A percentile compares a stretch with the other conserved stretches of the same genome.
These are phyloP conservation scores for Leptinotarsa lineolata DNA, from an alignment of 1,140 invertebrate species.

Conservation along the genomic window DNA sequence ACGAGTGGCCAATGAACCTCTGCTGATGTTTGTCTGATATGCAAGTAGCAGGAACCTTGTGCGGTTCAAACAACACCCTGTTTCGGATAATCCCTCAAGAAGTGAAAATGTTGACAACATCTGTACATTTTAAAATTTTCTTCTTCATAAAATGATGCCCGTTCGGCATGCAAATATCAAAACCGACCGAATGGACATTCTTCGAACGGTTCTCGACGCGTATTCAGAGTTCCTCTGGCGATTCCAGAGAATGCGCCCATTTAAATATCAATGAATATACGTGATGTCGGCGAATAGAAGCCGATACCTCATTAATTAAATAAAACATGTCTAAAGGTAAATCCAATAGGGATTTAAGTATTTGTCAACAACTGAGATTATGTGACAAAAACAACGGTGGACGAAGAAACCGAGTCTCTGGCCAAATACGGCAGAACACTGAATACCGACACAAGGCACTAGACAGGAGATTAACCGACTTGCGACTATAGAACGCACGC, in stretches of 20 bases:
- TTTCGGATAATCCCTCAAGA: too few relatives aligned
- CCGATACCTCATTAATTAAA: constrained; percentile 51
- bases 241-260: constrained; percentile 35
- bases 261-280: constrained; percentile 51
- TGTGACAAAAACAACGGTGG: constrained; percentile 51
- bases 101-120: too few relatives aligned
- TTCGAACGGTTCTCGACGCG: constrained; percentile 20
- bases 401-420: constrained; percentile 42
- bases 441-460: constrained; percentile 39
- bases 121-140: not conserved
- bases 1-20: too few relatives aligned
- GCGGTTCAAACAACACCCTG: too few relatives aligned
- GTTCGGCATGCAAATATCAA: constrained; percentile 23
- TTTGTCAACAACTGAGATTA: constrained; percentile 51
- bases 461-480: constrained; percentile 39
- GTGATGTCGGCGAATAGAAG: constrained; percentile 44
- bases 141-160: not conserved
- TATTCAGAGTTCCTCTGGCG: constrained; percentile 26
- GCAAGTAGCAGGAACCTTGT: not conserved
- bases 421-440: constrained; percentile 47
- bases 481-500: not conserved
- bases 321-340: constrained; percentile 51
- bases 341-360: constrained; percentile 49
- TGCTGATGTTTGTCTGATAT: too few relatives aligned
- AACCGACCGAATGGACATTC: constrained; percentile 18